phyloP scores from a whole-genome alignment of 35 echinoderm and acorn worm genomes.

The Acanthaster planci region DNA sequence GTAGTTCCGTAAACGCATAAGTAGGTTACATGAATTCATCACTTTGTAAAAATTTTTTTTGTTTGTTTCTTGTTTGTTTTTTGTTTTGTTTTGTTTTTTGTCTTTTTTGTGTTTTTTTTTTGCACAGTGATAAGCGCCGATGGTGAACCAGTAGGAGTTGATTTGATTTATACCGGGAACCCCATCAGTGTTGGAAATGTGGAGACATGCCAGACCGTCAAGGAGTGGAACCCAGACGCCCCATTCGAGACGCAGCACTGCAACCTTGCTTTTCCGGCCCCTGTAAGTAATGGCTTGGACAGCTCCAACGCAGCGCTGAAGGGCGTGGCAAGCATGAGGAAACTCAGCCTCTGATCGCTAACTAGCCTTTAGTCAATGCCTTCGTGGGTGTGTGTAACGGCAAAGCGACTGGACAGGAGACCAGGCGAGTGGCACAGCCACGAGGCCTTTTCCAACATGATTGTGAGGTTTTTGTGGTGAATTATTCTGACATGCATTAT shows the following conservation, averaged over 20 bases:
- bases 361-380: background rate
- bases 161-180: background rate
- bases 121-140: background rate
- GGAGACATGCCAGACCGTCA: background rate
- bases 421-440: too few species aligned
- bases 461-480: background rate
- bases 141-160: background rate
- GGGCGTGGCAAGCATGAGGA: background rate
- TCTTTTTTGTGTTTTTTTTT: background rate
- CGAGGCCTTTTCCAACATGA: background rate
- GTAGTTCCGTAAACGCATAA: too few species aligned
- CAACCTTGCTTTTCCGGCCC: background rate
- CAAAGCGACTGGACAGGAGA: too few species aligned
- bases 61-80: too few species aligned
- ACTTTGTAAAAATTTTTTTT: too few species aligned
- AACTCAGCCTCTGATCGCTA: too few species aligned
- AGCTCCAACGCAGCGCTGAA: background rate
- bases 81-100: background rate
- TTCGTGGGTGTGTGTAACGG: background rate
- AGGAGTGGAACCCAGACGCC: background rate
- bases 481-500: background rate
- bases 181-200: background rate
- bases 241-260: slow-evolving; percentile 1
- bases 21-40: too few species aligned
- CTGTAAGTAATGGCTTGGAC: background rate